These are phyloP conservation scores for Chorisops tibialis DNA, from an alignment of 2,888 invertebrate species.

Conservation along the genomic window DNA sequence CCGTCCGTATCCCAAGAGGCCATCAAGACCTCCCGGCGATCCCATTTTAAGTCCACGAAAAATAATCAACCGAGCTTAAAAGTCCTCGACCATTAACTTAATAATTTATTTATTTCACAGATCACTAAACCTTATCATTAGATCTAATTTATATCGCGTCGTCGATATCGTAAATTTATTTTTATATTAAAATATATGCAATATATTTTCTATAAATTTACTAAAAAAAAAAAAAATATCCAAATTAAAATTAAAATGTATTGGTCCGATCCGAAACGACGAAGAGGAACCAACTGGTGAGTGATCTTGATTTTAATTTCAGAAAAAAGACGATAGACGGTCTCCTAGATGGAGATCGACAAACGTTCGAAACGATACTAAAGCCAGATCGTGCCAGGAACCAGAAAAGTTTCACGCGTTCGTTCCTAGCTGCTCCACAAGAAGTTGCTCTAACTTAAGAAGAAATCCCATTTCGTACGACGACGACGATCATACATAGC, in stretches of 20 bases:
- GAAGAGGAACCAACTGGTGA: neutral
- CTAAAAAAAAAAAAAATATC: neutral
- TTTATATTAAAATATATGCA: too few species aligned
- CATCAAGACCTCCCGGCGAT: constrained; percentile 47
- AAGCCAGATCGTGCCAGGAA: constrained; percentile 37
- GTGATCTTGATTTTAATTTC: neutral
- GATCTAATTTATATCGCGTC: neutral
- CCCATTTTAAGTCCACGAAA: constrained; percentile 34
- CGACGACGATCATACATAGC: neutral
- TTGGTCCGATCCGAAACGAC: neutral
- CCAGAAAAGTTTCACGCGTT: neutral
- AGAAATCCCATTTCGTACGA: neutral
- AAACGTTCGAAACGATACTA: constrained; percentile 54
- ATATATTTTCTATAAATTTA: neutral
- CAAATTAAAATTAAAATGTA: neutral
- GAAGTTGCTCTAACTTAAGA: too few species aligned
- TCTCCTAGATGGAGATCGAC: constrained; percentile 52
- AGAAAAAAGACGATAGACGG: constrained; percentile 21
- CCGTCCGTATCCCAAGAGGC: constrained; percentile 43
- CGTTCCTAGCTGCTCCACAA: too few species aligned
- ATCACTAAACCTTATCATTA: constrained; percentile 18
- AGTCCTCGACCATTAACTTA: constrained; percentile 35
- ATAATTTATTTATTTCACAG: neutral
- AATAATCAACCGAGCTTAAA: constrained; percentile 33
- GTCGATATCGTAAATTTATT: too few species aligned